These are phyloP conservation scores for Siniperca knerii DNA, from an alignment of 2,113 vertebrate genomes.

Conservation along the genomic window DNA sequence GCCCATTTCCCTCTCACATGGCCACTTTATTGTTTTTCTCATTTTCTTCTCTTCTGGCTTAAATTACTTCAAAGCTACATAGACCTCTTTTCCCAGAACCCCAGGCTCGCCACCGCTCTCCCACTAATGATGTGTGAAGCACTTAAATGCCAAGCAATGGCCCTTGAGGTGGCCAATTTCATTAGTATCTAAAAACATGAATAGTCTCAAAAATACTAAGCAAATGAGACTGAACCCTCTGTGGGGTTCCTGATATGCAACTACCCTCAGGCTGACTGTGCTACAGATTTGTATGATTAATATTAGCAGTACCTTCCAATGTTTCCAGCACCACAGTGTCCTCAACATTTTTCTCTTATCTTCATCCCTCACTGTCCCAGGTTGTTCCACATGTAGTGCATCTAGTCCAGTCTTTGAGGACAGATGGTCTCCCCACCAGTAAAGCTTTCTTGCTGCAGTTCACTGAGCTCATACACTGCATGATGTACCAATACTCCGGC, in stretches of 20 bases:
- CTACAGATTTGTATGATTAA: conserved; percentile 30
- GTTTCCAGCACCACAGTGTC: not conserved
- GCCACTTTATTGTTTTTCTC: conserved; percentile 53
- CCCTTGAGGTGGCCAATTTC: conserved; percentile 56
- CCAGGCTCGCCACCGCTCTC: conserved; percentile 16
- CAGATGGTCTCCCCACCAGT: conserved; percentile 90
- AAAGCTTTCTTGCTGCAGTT: conserved; percentile 92
- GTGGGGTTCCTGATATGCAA: conserved; percentile 36
- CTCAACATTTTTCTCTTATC: conserved; percentile 12
- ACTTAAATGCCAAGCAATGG: conserved; percentile 57
- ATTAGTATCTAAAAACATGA: conserved; percentile 62
- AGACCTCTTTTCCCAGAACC: conserved; percentile 52
- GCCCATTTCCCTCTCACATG: conserved; percentile 54
- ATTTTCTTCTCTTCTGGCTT: conserved; percentile 61
- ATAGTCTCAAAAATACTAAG: conserved; percentile 36
- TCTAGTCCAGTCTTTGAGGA: conserved; percentile 90
- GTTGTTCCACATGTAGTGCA: conserved; percentile 92
- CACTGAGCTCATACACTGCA: conserved; percentile 94
- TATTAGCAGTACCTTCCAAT: conserved; percentile 2
- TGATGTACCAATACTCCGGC: conserved; percentile 99
- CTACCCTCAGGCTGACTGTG: conserved; percentile 25
- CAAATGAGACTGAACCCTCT: conserved; percentile 57
- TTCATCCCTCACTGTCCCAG: conserved; percentile 72
- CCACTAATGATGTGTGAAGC: conserved; percentile 64
- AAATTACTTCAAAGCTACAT: conserved; percentile 65